A percentile compares a stretch with the other conserved stretches of the same genome.
These are phyloP conservation scores for Greenwoodochromis staneri DNA, from an alignment of 2,113 vertebrate species.

Conservation along the genomic window DNA sequence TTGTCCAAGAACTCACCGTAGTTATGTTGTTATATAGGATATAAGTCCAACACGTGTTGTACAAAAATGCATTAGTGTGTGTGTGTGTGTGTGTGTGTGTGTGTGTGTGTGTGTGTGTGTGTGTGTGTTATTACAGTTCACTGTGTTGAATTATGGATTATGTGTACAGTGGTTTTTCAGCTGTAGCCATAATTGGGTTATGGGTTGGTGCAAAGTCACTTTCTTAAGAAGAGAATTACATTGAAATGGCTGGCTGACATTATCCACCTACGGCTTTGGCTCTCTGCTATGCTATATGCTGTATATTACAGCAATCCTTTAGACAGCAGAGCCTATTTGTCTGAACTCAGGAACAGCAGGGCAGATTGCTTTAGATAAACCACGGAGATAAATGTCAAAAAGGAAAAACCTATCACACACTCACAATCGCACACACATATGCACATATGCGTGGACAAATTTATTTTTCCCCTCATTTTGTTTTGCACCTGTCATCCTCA, in stretches of 20 bases:
- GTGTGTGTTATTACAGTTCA: background rate
- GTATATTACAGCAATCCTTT: background rate
- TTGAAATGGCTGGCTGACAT: background rate
- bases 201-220: conserved; percentile 14
- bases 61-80: background rate
- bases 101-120: background rate
- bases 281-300: background rate
- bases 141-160: conserved; percentile 1
- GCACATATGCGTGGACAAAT: background rate
- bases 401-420: background rate
- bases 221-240: conserved; percentile 3
- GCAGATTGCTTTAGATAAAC: conserved; percentile 22
- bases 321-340: background rate
- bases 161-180: background rate
- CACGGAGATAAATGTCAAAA: conserved; percentile 21
- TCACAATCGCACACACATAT: background rate
- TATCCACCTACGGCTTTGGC: background rate
- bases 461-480: background rate
- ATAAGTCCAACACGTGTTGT: background rate
- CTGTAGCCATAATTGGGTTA: conserved; percentile 17
- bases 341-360: background rate
- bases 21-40: background rate
- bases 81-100: background rate
- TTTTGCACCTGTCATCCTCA: background rate
- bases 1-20: background rate